Percentiles rank a stretch among this genome's conserved stretches.
Evolutionary conservation across 2,113 vertebrate genomes (phyloP).

Genomic region (Pristiophorus japonicus): DNA sequence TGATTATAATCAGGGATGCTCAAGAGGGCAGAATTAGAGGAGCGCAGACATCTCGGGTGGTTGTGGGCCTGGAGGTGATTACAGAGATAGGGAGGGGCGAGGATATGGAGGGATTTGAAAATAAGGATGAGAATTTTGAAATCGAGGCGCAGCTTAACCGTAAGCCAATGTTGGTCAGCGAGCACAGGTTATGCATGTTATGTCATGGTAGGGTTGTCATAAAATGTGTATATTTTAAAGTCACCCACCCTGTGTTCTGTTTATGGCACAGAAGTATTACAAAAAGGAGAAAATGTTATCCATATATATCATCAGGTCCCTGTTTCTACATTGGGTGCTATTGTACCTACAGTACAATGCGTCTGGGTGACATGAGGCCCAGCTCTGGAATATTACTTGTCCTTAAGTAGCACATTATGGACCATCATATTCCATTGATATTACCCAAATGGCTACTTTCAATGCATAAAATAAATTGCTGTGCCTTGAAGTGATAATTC

Average conservation of each 20-base stretch:
- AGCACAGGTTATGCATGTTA: too few species aligned
- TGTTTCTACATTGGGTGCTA: background rate
- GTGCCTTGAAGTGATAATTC: background rate
- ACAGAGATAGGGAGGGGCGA: too few species aligned
- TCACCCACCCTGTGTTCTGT: background rate
- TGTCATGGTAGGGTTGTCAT: background rate
- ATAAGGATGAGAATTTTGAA: too few species aligned
- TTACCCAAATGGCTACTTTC: background rate
- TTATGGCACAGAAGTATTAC: background rate
- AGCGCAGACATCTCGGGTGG: too few species aligned
- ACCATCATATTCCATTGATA: background rate
- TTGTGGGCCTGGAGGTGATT: too few species aligned
- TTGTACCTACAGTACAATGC: too few species aligned
- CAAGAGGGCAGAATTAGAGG: too few species aligned
- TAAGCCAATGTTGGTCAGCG: too few species aligned
- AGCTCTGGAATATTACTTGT: background rate
- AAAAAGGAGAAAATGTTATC: background rate
- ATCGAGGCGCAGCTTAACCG: too few species aligned
- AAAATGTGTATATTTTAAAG: background rate
- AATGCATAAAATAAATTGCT: background rate
- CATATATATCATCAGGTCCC: background rate
- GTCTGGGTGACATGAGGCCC: background rate
- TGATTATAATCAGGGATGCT: too few species aligned
- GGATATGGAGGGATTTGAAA: too few species aligned
- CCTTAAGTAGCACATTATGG: background rate